These are phyloP conservation scores for Polydrusus tereticollis DNA, from an alignment of 2,888 invertebrate genomes.

Conservation along the genomic window DNA sequence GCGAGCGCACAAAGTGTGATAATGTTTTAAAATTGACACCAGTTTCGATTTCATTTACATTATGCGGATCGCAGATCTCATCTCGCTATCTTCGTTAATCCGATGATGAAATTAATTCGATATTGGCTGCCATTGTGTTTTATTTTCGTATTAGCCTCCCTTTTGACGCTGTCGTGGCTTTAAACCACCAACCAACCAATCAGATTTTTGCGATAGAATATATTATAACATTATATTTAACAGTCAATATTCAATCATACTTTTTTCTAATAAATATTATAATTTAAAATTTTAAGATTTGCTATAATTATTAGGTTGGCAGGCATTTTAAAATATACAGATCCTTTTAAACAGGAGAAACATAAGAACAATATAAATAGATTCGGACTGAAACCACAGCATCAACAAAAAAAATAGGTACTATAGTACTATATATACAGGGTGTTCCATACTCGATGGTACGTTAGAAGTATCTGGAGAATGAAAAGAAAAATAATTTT, in stretches of 20 bases:
- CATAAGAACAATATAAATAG: too few relatives aligned
- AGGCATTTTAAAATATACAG: too few relatives aligned
- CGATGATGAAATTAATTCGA: constrained; percentile 61
- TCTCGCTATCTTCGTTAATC: constrained; percentile 63
- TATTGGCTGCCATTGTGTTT: constrained; percentile 56
- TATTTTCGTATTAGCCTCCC: constrained; percentile 40
- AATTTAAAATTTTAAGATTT: too few relatives aligned
- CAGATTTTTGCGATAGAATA: constrained; percentile 1
- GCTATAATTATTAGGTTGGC: too few relatives aligned
- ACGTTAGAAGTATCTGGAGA: too few relatives aligned
- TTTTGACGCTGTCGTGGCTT: constrained; percentile 25
- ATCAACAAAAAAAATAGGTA: too few relatives aligned
- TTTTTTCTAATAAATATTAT: too few relatives aligned
- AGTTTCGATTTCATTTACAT: constrained; percentile 67
- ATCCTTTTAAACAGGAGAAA: too few relatives aligned
- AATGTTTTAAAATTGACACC: constrained; percentile 64
- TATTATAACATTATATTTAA: background rate
- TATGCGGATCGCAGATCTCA: constrained; percentile 63
- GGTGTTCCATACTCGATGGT: too few relatives aligned
- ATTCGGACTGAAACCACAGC: too few relatives aligned
- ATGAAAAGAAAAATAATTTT: too few relatives aligned
- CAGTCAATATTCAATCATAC: background rate
- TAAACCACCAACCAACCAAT: constrained; percentile 9
- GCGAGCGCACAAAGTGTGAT: constrained; percentile 62
- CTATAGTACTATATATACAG: too few relatives aligned